Evolutionary conservation across 2,113 vertebrate species (phyloP).

Genomic region (Beaufortia kweichowensis): DNA sequence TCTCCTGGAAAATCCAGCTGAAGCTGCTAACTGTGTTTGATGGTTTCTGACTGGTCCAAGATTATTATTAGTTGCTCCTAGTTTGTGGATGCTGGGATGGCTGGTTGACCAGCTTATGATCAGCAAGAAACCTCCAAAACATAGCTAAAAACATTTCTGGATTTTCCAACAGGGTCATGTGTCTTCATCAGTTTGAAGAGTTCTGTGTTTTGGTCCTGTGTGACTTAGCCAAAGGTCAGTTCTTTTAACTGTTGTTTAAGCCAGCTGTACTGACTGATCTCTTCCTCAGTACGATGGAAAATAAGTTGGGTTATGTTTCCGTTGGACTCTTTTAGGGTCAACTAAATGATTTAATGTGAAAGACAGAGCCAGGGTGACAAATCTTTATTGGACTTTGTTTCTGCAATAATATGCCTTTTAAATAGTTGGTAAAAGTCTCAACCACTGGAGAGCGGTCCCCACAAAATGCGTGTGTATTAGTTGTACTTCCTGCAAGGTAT

Average conservation of each 20-base stretch:
- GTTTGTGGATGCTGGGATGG: too few species aligned
- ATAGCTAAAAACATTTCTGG: too few species aligned
- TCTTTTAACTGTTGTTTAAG: background rate
- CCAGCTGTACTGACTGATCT: conserved; percentile 1
- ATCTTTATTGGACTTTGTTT: conserved; percentile 26
- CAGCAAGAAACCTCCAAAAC: too few species aligned
- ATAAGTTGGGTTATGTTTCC: background rate
- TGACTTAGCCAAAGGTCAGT: conserved; percentile 1
- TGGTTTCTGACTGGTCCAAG: too few species aligned
- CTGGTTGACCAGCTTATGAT: too few species aligned
- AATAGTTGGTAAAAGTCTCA: too few species aligned
- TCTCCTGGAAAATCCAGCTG: background rate
- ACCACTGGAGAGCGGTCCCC: too few species aligned
- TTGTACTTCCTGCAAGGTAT: background rate
- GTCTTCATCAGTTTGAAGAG: too few species aligned
- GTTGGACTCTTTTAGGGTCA: background rate
- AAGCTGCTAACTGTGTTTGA: too few species aligned
- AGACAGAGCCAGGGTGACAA: background rate
- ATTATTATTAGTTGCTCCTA: too few species aligned
- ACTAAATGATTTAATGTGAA: background rate
- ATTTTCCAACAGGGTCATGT: too few species aligned
- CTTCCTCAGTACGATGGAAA: background rate
- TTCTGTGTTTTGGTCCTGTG: background rate
- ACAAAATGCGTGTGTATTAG: conserved; percentile 3
- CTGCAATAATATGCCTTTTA: conserved; percentile 26